Evolutionary conservation across 2,888 invertebrate species (phyloP).

Genomic region (Anarsia innoxiella): DNA sequence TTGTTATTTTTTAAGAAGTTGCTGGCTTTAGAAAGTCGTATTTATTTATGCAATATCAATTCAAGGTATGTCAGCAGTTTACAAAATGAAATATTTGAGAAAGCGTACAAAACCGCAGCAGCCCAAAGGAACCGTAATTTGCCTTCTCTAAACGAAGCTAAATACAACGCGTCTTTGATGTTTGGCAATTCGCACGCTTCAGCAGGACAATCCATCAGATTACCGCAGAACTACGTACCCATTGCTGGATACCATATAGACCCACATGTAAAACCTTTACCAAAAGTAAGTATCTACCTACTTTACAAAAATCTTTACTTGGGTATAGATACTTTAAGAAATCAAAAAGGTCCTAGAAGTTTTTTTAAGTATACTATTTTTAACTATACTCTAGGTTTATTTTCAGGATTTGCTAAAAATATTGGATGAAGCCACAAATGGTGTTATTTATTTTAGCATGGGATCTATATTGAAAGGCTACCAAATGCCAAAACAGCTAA

Average conservation of each 20-base stretch:
- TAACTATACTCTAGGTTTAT: too few species aligned
- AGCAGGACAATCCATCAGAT: constrained; percentile 27
- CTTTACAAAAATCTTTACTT: too few species aligned
- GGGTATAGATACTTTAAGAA: too few species aligned
- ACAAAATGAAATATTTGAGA: constrained; percentile 12
- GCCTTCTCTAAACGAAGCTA: constrained; percentile 29
- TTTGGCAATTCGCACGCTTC: constrained; percentile 46
- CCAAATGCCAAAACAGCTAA: constrained; percentile 34
- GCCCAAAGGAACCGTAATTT: constrained; percentile 24
- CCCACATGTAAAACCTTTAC: constrained; percentile 33
- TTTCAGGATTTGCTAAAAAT: constrained; percentile 47
- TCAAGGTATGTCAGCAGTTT: background rate
- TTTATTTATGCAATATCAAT: too few species aligned
- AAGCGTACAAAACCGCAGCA: constrained; percentile 16
- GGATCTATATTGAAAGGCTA: constrained; percentile 41
- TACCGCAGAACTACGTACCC: constrained; percentile 40
- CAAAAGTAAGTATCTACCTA: constrained; percentile 32
- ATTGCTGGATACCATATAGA: constrained; percentile 50
- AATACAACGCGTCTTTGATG: constrained; percentile 39
- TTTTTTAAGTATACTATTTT: too few species aligned
- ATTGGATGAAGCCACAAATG: constrained; percentile 39
- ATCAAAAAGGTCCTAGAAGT: too few species aligned
- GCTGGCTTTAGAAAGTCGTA: too few species aligned
- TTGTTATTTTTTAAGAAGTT: too few species aligned
- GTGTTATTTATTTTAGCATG: constrained; percentile 53